phyloP scores from a whole-genome alignment of 2,888 invertebrate genomes.

The Herminia tarsipennalis region DNA sequence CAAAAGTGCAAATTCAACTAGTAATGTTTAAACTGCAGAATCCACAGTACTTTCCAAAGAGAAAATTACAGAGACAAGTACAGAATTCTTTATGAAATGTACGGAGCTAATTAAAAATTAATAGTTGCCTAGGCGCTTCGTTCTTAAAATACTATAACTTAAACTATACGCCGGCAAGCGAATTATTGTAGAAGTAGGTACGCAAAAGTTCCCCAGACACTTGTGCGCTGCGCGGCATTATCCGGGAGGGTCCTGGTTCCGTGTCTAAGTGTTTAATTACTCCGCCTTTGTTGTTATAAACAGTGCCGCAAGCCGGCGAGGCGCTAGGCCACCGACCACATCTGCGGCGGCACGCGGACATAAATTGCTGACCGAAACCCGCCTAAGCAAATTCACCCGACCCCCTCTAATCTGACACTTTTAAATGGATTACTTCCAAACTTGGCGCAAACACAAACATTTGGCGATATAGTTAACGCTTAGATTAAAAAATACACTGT shows the following conservation, averaged over 20 bases:
- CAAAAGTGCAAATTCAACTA: not conserved
- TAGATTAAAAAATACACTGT: slow-evolving; percentile 44
- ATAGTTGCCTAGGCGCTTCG: slow-evolving; percentile 17
- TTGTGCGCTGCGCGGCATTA: slow-evolving; percentile 48
- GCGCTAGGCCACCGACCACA: slow-evolving; percentile 58
- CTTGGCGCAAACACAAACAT: slow-evolving; percentile 56
- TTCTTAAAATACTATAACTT: slow-evolving; percentile 34
- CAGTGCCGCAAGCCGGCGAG: slow-evolving; percentile 60
- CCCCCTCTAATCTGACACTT: slow-evolving; percentile 74
- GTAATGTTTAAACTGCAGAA: no score
- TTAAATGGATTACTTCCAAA: slow-evolving; percentile 69
- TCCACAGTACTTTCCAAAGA: no score
- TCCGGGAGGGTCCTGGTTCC: slow-evolving; percentile 52
- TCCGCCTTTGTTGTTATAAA: slow-evolving; percentile 75
- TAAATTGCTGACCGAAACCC: slow-evolving; percentile 72
- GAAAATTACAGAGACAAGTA: slow-evolving; percentile 20
- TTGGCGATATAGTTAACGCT: slow-evolving; percentile 53
- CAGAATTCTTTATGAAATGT: slow-evolving; percentile 16
- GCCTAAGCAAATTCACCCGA: slow-evolving; percentile 70
- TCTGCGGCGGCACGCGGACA: slow-evolving; percentile 64
- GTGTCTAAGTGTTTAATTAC: slow-evolving; percentile 75
- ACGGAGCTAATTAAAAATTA: slow-evolving; percentile 30
- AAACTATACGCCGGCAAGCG: slow-evolving; percentile 15
- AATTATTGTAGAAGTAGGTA: slow-evolving; percentile 31
- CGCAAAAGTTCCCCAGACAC: slow-evolving; percentile 41